phyloP scores from a whole-genome alignment of 2,888 invertebrate species.

The Sesia apiformis region DNA sequence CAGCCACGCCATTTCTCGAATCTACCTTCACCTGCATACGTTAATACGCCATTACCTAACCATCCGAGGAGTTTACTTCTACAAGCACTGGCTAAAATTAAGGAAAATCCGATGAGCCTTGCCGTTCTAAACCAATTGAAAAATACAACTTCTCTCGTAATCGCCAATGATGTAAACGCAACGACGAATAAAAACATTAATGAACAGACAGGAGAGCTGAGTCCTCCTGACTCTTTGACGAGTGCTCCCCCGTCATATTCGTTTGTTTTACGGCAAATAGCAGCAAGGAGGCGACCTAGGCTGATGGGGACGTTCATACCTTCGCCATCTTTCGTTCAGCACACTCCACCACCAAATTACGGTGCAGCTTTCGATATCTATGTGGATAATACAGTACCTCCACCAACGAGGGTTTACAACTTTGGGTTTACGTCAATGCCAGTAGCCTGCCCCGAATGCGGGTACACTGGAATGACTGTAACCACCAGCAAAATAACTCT shows the following conservation, averaged over 20 bases:
- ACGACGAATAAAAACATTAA: not conserved
- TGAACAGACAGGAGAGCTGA: conserved; percentile 24
- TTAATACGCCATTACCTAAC: conserved; percentile 3
- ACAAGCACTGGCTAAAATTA: conserved; percentile 45
- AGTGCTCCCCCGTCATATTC: conserved; percentile 64
- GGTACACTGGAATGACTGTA: conserved; percentile 47
- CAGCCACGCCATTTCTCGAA: conserved; percentile 19
- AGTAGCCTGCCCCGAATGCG: conserved; percentile 53
- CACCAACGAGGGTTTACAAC: conserved; percentile 34
- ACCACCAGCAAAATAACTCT: conserved; percentile 44
- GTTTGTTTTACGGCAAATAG: conserved; percentile 56
- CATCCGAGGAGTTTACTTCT: conserved; percentile 44
- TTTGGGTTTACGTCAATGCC: conserved; percentile 52
- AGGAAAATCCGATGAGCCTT: conserved; percentile 32
- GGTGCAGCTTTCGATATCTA: conserved; percentile 61
- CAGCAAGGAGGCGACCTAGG: conserved; percentile 43
- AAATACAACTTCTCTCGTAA: not conserved
- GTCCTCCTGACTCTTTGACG: conserved; percentile 50
- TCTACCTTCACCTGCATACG: conserved; percentile 22
- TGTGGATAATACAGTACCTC: conserved; percentile 40
- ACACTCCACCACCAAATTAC: conserved; percentile 59
- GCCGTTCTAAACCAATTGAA: conserved; percentile 20
- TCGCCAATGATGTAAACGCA: not conserved
- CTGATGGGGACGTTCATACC: conserved; percentile 61
- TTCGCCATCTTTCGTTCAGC: conserved; percentile 57